Evolutionary conservation across 2,888 invertebrate species (phyloP), one percentile per base, ranked within the genome.

Genomic region (Hypena proboscidalis): DNA sequence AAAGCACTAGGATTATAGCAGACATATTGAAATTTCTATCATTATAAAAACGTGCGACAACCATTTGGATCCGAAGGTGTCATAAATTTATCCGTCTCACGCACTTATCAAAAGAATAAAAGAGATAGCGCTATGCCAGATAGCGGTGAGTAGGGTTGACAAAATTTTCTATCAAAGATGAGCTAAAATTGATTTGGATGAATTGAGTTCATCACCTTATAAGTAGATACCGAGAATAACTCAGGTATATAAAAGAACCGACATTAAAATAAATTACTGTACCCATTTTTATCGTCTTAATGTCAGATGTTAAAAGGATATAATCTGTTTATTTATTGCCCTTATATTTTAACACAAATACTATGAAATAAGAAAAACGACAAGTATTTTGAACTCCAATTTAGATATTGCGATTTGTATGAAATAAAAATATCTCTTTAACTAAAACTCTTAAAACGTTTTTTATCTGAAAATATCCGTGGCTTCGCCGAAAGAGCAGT

Each of bases 131-230:
- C 32, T 42, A 44, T 25, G 4, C 20, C 4, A 8, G 35, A 63
- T 58, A 50, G 42, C 40, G 44, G 43, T 52, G 22, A 38, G 34
- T 42, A 41, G 29, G 35, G 55, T 58, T 64, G 68, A 66, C 57
- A 66, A 67, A 66, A 70, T 73, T 72, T 74, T 71, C 66, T 70
- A 73, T 67, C 61, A 57, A 67, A 58, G 60, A 62, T 64, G 66
- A 70, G 67, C 59, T 64, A 73, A 71, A 78, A 80, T 81, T 80
- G 77, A 78, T 80, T 79, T 63, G 60, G 68, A 76, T 70, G 61
- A 66, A 68, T 74, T 60, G 59, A 58, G 49, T 63, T 54, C 58
- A 52, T 70, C 67, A 63, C 70, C 63, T 58, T 58, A 53, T 64
- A 61, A 56, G 46, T 44, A 34, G 63, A 65, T 57, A 58, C 57